These are phyloP conservation scores for Otolemur garnettii DNA, from an alignment of 2,113 vertebrate genomes.

Conservation along the genomic window DNA sequence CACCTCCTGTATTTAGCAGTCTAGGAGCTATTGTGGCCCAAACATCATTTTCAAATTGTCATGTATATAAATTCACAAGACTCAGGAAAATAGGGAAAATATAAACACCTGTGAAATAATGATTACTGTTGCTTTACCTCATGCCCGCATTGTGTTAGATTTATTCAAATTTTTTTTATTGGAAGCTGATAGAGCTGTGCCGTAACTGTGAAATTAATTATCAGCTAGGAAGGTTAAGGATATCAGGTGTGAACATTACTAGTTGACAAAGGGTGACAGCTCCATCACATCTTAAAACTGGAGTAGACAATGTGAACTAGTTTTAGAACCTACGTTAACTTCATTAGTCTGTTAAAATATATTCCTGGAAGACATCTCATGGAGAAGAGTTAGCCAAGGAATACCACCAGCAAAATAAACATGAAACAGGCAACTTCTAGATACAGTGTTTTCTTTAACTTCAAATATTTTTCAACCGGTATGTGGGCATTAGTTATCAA, in stretches of 20 bases:
- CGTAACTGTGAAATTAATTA: slow-evolving; percentile 86
- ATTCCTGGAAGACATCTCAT: background rate
- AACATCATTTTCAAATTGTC: slow-evolving; percentile 89
- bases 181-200: slow-evolving; percentile 68
- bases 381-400: background rate
- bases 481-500: background rate
- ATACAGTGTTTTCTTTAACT: background rate
- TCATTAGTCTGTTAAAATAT: slow-evolving; percentile 59
- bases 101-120: slow-evolving; percentile 86
- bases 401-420: background rate
- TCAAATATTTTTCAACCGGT: background rate
- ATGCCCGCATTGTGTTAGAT: slow-evolving; percentile 69
- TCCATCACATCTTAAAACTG: slow-evolving; percentile 62
- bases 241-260: slow-evolving; percentile 74
- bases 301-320: slow-evolving; percentile 52
- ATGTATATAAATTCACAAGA: slow-evolving; percentile 89
- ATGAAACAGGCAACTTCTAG: background rate
- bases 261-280: slow-evolving; percentile 67
- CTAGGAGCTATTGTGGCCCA: slow-evolving; percentile 80
- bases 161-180: slow-evolving; percentile 76
- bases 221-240: slow-evolving; percentile 79
- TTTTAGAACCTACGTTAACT: slow-evolving; percentile 37
- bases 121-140: slow-evolving; percentile 79
- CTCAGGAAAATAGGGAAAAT: slow-evolving; percentile 80
- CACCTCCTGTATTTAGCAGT: slow-evolving; percentile 84